These are phyloP conservation scores for Anser brachyrhynchus DNA, from an alignment of 2,113 vertebrate genomes.

Conservation along the genomic window DNA sequence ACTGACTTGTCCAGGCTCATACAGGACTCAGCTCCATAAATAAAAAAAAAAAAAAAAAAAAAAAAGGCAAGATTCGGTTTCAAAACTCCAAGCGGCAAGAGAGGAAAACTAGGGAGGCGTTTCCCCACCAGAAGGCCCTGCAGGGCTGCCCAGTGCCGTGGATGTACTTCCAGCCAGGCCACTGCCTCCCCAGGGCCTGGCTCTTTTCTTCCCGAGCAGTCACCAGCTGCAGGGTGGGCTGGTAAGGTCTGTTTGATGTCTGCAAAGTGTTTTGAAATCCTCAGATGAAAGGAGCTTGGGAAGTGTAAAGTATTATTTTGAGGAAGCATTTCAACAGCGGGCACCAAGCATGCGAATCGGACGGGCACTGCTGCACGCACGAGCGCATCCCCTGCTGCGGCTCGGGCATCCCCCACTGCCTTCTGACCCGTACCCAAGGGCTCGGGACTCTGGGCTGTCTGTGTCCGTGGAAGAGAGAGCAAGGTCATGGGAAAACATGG, in stretches of 20 bases:
- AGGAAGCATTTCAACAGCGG: neutral
- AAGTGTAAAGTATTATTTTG: neutral
- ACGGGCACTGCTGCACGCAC: rapidly evolving
- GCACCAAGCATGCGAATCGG: neutral
- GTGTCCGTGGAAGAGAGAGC: neutral
- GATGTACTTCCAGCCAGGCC: neutral
- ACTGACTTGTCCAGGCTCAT: neutral
- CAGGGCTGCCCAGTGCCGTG: neutral
- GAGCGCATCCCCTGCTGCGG: rapidly evolving
- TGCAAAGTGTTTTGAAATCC: neutral
- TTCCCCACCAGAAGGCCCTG: neutral
- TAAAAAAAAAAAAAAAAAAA: too few species aligned
- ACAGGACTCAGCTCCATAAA: neutral
- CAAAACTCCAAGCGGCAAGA: neutral
- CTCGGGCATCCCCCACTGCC: neutral
- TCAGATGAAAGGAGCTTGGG: neutral
- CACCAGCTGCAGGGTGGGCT: neutral
- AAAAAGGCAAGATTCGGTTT: neutral
- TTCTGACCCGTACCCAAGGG: too few species aligned
- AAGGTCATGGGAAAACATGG: neutral
- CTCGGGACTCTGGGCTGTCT: neutral
- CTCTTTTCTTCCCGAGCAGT: neutral
- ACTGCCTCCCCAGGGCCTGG: neutral
- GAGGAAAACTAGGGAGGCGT: neutral
- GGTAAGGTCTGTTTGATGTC: neutral